Percentiles rank a stretch among this genome's conserved stretches.
Evolutionary conservation across 2,113 vertebrate species (phyloP).

Genomic region (Trogon surrucura): DNA sequence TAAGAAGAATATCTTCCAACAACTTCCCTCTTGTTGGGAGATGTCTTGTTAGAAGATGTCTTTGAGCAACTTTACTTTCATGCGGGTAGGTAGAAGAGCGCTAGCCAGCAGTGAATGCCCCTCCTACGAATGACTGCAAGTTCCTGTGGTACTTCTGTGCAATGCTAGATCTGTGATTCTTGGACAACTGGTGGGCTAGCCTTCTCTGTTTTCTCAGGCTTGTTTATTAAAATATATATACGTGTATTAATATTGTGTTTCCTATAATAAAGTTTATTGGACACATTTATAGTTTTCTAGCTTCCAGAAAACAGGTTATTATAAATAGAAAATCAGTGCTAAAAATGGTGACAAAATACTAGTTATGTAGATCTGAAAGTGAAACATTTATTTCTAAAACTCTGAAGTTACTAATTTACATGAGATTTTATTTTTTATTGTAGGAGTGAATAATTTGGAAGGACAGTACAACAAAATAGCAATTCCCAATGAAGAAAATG

Average conservation of each 20-base stretch:
- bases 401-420: neutral
- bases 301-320: neutral
- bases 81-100: neutral
- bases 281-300: neutral
- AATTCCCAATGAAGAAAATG: slow-evolving; percentile 94
- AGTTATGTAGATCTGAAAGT: neutral
- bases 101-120: neutral
- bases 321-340: neutral
- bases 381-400: neutral
- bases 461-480: slow-evolving; percentile 89
- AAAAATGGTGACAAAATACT: neutral
- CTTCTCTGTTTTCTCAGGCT: neutral
- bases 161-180: neutral
- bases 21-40: neutral
- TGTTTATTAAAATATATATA: neutral
- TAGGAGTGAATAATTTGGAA: slow-evolving; percentile 88
- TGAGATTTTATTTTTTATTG: neutral
- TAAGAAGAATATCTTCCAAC: neutral
- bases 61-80: neutral
- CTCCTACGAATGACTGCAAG: neutral
- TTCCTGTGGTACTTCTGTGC: neutral
- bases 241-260: neutral
- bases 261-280: neutral
- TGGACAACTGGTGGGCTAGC: neutral
- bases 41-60: neutral